These are phyloP conservation scores for Chlorocebus sabaeus DNA, from an alignment of 2,113 vertebrate genomes.

Conservation along the genomic window DNA sequence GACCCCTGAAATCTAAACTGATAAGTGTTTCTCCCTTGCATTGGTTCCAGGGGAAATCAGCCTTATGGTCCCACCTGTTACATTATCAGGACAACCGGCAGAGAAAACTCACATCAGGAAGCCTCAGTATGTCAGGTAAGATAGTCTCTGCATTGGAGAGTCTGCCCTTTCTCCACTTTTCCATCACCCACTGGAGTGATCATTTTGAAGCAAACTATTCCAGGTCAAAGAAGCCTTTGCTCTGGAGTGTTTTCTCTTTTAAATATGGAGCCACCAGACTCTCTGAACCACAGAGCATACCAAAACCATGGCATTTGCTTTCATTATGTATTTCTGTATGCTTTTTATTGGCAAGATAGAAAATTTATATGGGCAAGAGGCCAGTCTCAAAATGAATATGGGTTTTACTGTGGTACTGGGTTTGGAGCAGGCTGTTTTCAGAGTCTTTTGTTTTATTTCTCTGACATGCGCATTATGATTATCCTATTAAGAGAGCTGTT, in stretches of 20 bases:
- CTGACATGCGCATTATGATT: not conserved
- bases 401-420: not conserved
- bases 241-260: slow-evolving; percentile 14
- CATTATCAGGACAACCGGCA: slow-evolving; percentile 97
- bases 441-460: slow-evolving; percentile 35
- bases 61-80: slow-evolving; percentile 97
- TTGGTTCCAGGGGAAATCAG: slow-evolving; percentile 93
- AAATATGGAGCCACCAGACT: not conserved
- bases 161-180: not conserved
- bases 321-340: not conserved
- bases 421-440: slow-evolving; percentile 39
- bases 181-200: not conserved
- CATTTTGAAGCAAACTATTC: not conserved
- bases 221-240: not conserved
- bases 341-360: slow-evolving; percentile 8
- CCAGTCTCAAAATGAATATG: not conserved
- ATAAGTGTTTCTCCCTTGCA: not conserved
- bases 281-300: not conserved
- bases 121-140: slow-evolving; percentile 92
- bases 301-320: not conserved
- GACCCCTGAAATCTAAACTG: slow-evolving; percentile 32
- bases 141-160: not conserved
- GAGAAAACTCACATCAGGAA: slow-evolving; percentile 91
- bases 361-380: slow-evolving; percentile 3
- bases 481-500: not conserved